A percentile compares a stretch with the other conserved stretches of the same genome.
phyloP scores from a whole-genome alignment of 2,888 invertebrate species.

The Bombylius major region DNA sequence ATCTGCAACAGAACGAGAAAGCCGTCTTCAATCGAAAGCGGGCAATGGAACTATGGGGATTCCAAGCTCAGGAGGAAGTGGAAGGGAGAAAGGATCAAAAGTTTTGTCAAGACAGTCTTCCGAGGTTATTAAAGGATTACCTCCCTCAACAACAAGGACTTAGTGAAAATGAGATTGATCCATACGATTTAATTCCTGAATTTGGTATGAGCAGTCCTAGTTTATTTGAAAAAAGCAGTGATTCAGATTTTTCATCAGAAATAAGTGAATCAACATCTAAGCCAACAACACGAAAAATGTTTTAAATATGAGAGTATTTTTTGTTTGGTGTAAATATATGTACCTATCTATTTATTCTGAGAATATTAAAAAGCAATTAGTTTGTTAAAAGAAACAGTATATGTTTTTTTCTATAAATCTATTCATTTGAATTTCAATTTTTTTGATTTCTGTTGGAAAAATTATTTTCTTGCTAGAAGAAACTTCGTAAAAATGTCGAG shows the following conservation, averaged over 20 bases:
- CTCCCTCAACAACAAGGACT: slow-evolving; percentile 17
- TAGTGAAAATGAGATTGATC: slow-evolving; percentile 21
- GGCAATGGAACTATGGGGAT: slow-evolving; percentile 34
- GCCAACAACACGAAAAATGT: slow-evolving; percentile 21
- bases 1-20: slow-evolving; percentile 19
- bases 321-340: too few species aligned
- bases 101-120: slow-evolving; percentile 34
- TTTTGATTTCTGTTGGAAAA: too few species aligned
- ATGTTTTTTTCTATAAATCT: too few species aligned
- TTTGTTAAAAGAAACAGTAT: too few species aligned
- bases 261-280: slow-evolving; percentile 20
- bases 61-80: slow-evolving; percentile 20
- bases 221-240: slow-evolving; percentile 25
- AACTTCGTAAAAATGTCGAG: too few species aligned
- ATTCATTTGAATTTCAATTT: too few species aligned
- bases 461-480: too few species aligned
- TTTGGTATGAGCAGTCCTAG: slow-evolving; percentile 36
- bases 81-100: slow-evolving; percentile 23
- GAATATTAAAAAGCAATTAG: too few species aligned
- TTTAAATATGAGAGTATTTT: too few species aligned
- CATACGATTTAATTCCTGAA: slow-evolving; percentile 25
- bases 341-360: too few species aligned
- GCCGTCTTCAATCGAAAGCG: slow-evolving; percentile 34
- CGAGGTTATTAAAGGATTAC: slow-evolving; percentile 30
- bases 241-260: slow-evolving; percentile 22